Evolutionary conservation across 2,797 vertebrate species (phyloP), one percentile per base, ranked within the genome.

Genomic region (Notolabrus celidotus): DNA sequence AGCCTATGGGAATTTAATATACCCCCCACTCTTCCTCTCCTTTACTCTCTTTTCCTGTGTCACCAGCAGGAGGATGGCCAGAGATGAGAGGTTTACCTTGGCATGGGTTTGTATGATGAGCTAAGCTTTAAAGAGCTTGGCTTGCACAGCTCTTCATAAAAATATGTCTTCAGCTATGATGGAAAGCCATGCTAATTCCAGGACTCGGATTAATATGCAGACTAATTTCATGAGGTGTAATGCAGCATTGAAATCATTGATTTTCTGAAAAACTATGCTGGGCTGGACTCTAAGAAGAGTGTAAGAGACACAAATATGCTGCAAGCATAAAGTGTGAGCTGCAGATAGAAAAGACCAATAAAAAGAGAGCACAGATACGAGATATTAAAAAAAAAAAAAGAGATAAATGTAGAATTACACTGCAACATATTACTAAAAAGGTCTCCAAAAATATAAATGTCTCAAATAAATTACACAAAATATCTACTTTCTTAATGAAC

Each of bases 1-100:
- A 84, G 78, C 87, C 83, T 91, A 90, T 90, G 38, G 63, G 61
- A 77, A 55, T 61, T 57, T 4, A 20, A 56, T 58, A 31, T 36
- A 36, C 3, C 11, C 67, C 27, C 23, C 8, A 39, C 36, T 42
- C 43, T 41, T 29, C 16, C 54, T 59, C 64, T 62, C 34, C n/a
- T 49, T 67, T 66, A 67, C 63, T 33, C 17, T n/a, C 16, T 29
- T 43, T 64, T 17, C 2, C 41, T 31, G 43, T 46, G 60, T 67
- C 52, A 45, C 57, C 41, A 74, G 59, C 73, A 84, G 67, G 64
- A 52, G 62, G 69, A 80, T 62, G 77, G 65, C 14, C 45, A 38
- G 43, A 83, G 69, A 82, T 34, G 67, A 78, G 51, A 66, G 52
- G 57, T 27, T 55, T 63, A 67, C 77, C 22, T 41, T 36, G 74